Evolutionary conservation across 2,113 vertebrate species (phyloP), one percentile per base, ranked within the genome.

Genomic region (Daubentonia madagascariensis): DNA sequence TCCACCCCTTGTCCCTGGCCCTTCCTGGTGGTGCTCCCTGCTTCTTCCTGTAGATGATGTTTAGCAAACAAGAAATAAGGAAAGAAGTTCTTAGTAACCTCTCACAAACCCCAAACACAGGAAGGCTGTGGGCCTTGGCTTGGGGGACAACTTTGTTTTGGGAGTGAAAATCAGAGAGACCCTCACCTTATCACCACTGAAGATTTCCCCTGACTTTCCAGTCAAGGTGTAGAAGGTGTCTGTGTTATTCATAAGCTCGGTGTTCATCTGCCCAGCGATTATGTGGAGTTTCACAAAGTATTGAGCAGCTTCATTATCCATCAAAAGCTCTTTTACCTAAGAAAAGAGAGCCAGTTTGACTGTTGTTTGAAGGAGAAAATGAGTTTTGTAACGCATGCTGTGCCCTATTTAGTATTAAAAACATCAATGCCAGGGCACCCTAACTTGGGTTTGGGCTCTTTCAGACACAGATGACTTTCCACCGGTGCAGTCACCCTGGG

Each of bases 251-350:
- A 99, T 98, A 4, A 13, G 94, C n/a, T 98, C 98, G 0, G 97
- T 98, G 25, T 97, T 97, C 98, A 99, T 96, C 57, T 99, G 99
- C 22, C 99, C 99, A 1, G 99, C 99, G 68, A 99, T 99, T 97
- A 99, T 96, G 96, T 99, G 99, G 67, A 99, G 99, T 85, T 99
- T 99, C 91, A 99, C 98, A 0, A 99, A 99, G 98, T 99, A 99
- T 30, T 98, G 98, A 20, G 98, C 98, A 76, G 98, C 99, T 65
- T 98, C 84, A 2, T 88, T 67, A 48, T 99, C 96, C 1, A 97
- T 96, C 50, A 99, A 96, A 93, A 99, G 98, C 43, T 98, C 98
- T 59, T 98, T 99, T 87, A 99, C 73, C 99, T 99, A 94, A 43
- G 89, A 96, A 98, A 88, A 97, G 75, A 97, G 54, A 91, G 78